Percentiles rank a stretch among this genome's conserved stretches.
These are phyloP conservation scores for Rhinoderma darwinii DNA, from an alignment of 2,113 vertebrate species.

Conservation along the genomic window DNA sequence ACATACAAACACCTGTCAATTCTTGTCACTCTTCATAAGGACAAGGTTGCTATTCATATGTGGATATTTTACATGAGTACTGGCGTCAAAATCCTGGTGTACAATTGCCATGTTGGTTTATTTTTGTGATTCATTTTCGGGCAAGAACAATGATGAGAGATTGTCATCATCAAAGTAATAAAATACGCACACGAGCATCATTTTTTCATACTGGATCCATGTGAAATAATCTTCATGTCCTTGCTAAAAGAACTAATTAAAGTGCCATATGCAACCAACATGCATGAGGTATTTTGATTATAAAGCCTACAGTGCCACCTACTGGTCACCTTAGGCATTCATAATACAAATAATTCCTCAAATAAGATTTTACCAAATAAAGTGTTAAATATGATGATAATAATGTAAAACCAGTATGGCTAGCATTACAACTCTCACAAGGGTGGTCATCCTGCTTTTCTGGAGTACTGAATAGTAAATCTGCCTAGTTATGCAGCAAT, in stretches of 20 bases:
- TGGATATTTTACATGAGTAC: not conserved
- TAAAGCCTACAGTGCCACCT: not conserved
- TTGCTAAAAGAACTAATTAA: not conserved
- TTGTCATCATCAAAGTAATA: not conserved
- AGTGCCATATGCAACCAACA: not conserved
- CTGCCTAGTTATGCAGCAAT: not conserved
- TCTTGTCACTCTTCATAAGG: too few species aligned
- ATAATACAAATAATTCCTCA: not conserved
- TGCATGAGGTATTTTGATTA: not conserved
- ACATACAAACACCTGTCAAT: not conserved
- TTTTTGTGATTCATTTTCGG: not conserved
- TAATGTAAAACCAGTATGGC: too few species aligned
- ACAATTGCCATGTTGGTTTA: not conserved
- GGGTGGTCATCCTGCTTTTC: not conserved
- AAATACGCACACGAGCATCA: not conserved
- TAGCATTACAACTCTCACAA: too few species aligned
- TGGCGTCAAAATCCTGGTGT: too few species aligned
- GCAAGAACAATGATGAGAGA: not conserved
- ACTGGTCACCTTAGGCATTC: not conserved
- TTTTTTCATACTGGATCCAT: not conserved
- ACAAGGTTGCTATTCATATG: not conserved
- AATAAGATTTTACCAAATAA: not conserved
- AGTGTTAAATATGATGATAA: not conserved
- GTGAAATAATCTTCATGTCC: not conserved
- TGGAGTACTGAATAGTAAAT: not conserved